Evolutionary conservation across 2,113 vertebrate genomes (phyloP), one percentile per base, ranked within the genome.

Genomic region (Sinocyclocheilus maitianheensis): DNA sequence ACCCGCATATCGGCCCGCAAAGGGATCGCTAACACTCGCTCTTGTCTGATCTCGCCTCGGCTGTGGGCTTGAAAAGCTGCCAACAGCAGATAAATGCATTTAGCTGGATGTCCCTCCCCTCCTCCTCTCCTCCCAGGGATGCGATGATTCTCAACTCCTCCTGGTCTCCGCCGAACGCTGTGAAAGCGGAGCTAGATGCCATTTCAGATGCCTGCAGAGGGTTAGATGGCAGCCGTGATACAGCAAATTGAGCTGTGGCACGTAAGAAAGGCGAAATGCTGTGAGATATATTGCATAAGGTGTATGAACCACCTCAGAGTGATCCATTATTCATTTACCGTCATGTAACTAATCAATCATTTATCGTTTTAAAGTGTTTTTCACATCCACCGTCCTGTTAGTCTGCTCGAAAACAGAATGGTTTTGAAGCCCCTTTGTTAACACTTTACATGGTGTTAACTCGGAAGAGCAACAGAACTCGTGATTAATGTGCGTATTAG

Each of bases 21-120:
- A 55, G 30, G 69, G 51, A 75, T 34, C 30, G 63, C 81, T 71
- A 51, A 48, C 65, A 37, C 46, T 53, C 46, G 16, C 65, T 71
- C 67, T 51, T 53, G 81, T 71, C 34, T 69, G 20, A 84, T 84
- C 82, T 75, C 30, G 30, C 82, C 69, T 84, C 51, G 12, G 82
- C 82, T 84, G 51, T 37, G 82, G 82, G 65, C 82, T 84, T 84
- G 82, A 72, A 84, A 84, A 84, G 67, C 82, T 74, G 82, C 82
- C 82, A 84, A 84, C 46, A 60, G 51, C 48, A 84, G 82, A 84
- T 84, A 84, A 84, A 84, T 84, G 81, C 69, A 60, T 84, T 84
- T 84, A 74, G 69, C 82, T 84, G 69, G 51, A 74, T 72, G 18
- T 80, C 34, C 55, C 55, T 37, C 58, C 34, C 48, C 51, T 24